Percentiles rank a stretch among this genome's conserved stretches.
Conservation (phyloP, 2,888 invertebrate species). For the Aphelenchoides bicaudatus region DNA sequence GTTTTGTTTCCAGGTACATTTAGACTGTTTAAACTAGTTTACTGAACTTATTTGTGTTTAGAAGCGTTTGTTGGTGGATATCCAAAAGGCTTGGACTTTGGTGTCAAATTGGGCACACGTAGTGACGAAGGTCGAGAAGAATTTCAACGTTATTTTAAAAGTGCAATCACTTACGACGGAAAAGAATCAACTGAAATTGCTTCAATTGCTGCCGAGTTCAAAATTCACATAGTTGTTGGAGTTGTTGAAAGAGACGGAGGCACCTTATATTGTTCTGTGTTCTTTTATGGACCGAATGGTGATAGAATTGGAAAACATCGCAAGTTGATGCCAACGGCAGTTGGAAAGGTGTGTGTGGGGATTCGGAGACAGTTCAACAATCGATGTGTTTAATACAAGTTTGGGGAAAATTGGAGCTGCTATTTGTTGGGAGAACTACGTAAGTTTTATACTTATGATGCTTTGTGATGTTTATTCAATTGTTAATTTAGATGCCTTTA, state of each 20-base stretch:
- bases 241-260: constrained; percentile 47
- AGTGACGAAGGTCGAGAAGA: constrained; percentile 49
- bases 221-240: constrained; percentile 46
- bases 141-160: constrained; percentile 46
- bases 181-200: constrained; percentile 36
- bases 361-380: constrained; percentile 49
- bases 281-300: constrained; percentile 47
- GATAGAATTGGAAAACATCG: constrained; percentile 47
- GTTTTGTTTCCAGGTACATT: constrained; percentile 47
- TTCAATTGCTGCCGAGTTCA: constrained; percentile 30
- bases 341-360: constrained; percentile 43
- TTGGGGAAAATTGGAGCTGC: constrained; percentile 49
- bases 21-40: constrained; percentile 10
- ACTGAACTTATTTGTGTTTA: constrained; percentile 13
- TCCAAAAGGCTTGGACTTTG: constrained; percentile 52
- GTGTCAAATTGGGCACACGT: constrained; percentile 48
- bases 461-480: too few species aligned
- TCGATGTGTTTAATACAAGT: constrained; percentile 42
- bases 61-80: constrained; percentile 56
- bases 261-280: constrained; percentile 55
- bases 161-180: constrained; percentile 43
- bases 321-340: constrained; percentile 51
- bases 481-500: constrained; percentile 34
- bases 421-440: constrained; percentile 57
- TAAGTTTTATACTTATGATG: too few species aligned